Base-by-base conservation (phyloP, 2,797 vertebrate species). In the Sarcophilus harrisii region DNA sequence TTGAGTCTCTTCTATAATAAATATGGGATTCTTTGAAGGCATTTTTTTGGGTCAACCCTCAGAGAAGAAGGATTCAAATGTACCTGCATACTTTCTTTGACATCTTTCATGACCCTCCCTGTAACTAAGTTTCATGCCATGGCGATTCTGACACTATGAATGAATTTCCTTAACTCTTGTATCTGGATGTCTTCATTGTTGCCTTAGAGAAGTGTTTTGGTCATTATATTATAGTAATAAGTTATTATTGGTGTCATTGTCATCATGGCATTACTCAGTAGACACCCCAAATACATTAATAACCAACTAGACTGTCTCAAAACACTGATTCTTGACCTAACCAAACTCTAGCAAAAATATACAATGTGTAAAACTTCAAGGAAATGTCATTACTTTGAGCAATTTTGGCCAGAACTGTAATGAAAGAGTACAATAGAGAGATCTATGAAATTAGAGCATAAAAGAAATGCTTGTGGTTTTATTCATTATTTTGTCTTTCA, bases 391-490 rank as follows among this genome's bases (percentile, higher is more conserved):
- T 94, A 52, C 60, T 97, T 96, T 38, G 1, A 95, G 90, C n/a
- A 95, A 11, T 13, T 57, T 92, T 87, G 94, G 94, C 90, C 30
- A 57, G 30, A 57, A 60, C 94, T 97, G 94, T 94, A 96, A 97
- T 95, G 81, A 97, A 97, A 92, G 95, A 30, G 18, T 10, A 32
- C 13, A 90, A 18, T 4, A 60, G 97, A 97, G 59, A 16, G 54
- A 52, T 91, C 29, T 59, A 91, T 32, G 95, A 90, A 96, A 97
- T 96, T 95, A 94, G 93, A 97, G 66, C 93, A 66, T 24, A 92
- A 97, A 96, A 93, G 1, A 92, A 54, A 93, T 62, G n/a, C 93
- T 95, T 96, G 92, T 81, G 90, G 49, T 95, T 93, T 57, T 57
- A 94, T 38, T 90, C n/a, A n/a, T 87, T 60, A 28, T 94, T 93